Evolutionary conservation across 2,888 invertebrate genomes (phyloP), one percentile per base, ranked within the genome.

Genomic region (Leptopterna dolabrata): DNA sequence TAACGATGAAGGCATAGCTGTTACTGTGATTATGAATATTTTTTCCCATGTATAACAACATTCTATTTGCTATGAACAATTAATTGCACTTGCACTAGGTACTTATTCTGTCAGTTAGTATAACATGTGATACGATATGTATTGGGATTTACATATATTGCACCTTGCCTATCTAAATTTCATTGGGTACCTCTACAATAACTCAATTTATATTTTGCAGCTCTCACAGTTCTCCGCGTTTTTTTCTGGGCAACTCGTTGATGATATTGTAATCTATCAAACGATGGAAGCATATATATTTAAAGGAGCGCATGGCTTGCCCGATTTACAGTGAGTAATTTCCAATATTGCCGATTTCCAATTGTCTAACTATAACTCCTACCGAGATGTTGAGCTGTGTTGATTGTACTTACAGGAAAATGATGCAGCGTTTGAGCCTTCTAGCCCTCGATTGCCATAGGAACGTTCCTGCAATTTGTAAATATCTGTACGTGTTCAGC

Each of bases 401-500:
- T 36, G 4, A 36, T 4, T 36, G 36, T 4, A 36, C 36, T 7
- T 41, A 36, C 85, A 85, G 85, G 27, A 29, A 73, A 85, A 73
- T 85, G 85, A 76, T 73, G 85, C 43, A 71, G 73, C 43, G 43
- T 45, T 55, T 85, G 41, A 73, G 73, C 47, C 4, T 9, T 9
- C 41, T 36, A 27, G 85, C 85, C 9, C 29, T 85, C 7, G 85
- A 73, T 47, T 85, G n/a, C n/a, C 30, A 27, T 47, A 85, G 19
- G 29, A 85, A 85, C 30, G 85, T 41, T 7, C 73, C 85, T 2
- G 14, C 85, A 16, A 73, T 85, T 47, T 85, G 85, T 45, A 85
- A 85, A 45, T 85, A 85, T 36, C 85, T 85, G 2, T 85, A 85
- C 73, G 85, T 85, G 73, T 85, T 85, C 73, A 85, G 85, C 30